Evolutionary conservation across 2,888 invertebrate genomes (phyloP).

Genomic region (Parnassius smintheus): DNA sequence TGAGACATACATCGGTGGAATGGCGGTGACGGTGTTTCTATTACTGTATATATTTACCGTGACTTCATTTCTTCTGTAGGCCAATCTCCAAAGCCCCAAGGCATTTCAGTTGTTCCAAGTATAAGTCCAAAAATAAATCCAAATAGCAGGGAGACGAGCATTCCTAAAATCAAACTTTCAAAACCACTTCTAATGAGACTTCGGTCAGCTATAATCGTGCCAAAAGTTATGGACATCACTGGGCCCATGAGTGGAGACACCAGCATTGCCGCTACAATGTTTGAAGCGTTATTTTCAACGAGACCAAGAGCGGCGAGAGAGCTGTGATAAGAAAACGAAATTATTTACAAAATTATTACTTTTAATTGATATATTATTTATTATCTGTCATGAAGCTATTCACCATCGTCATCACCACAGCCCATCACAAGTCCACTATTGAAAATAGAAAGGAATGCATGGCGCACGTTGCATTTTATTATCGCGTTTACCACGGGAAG

Average conservation of each 20-base stretch:
- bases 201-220: conserved; percentile 88
- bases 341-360: neutral
- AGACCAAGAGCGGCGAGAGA: conserved; percentile 91
- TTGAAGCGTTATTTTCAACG: conserved; percentile 91
- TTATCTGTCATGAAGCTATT: neutral
- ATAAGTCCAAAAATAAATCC: conserved; percentile 91
- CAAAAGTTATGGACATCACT: conserved; percentile 93
- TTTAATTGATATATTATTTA: neutral
- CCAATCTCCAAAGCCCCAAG: conserved; percentile 88
- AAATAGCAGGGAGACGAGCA: conserved; percentile 87
- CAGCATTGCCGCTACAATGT: conserved; percentile 89
- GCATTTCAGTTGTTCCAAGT: conserved; percentile 86
- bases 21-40: too few species aligned
- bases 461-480: too few species aligned
- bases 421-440: too few species aligned
- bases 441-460: too few species aligned
- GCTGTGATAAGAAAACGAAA: conserved; percentile 59
- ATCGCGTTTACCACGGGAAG: too few species aligned
- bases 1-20: too few species aligned
- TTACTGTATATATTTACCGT: conserved; percentile 67
- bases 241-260: conserved; percentile 91
- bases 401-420: too few species aligned
- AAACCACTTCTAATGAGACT: conserved; percentile 86
- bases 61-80: conserved; percentile 91
- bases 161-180: conserved; percentile 84